These are phyloP conservation scores for Xestoiulus laeticollis DNA, from an alignment of 2,888 invertebrate species.

Conservation along the genomic window DNA sequence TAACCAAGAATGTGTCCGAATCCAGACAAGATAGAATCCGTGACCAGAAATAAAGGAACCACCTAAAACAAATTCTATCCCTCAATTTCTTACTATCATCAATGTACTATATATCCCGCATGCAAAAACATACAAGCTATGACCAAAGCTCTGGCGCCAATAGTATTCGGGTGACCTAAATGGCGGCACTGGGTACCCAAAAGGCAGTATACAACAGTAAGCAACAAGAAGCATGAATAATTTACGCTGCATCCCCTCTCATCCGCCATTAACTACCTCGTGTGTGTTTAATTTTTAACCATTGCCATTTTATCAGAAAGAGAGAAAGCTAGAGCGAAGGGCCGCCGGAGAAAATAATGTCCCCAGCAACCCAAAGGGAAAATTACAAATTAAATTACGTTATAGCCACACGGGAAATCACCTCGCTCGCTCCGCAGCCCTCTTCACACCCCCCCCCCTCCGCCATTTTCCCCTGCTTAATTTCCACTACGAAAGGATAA, in stretches of 20 bases:
- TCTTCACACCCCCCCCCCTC: neutral
- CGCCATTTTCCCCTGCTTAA: neutral
- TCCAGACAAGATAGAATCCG: too few relatives aligned
- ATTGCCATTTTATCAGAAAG: constrained; percentile 50
- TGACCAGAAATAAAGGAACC: too few relatives aligned
- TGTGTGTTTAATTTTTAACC: constrained; percentile 52
- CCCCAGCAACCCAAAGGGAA: constrained; percentile 51
- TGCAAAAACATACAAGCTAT: too few relatives aligned
- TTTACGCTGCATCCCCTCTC: neutral
- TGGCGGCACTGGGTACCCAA: neutral
- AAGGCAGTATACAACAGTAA: neutral
- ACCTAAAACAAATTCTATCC: too few relatives aligned
- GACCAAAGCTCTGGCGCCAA: neutral
- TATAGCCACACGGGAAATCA: constrained; percentile 52
- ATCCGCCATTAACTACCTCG: constrained; percentile 21
- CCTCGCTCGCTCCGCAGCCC: constrained; percentile 34
- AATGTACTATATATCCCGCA: too few relatives aligned
- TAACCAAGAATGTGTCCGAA: too few relatives aligned
- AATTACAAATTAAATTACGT: constrained; percentile 54
- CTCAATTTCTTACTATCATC: too few relatives aligned
- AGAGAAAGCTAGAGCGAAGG: constrained; percentile 42
- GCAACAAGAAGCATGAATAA: neutral
- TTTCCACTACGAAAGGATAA: neutral
- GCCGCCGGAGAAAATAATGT: constrained; percentile 51
- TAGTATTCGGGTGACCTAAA: neutral